Percentiles rank a stretch among this genome's conserved stretches.
These are phyloP conservation scores for Wasmannia auropunctata DNA, from an alignment of 1,140 invertebrate species.

Conservation along the genomic window DNA sequence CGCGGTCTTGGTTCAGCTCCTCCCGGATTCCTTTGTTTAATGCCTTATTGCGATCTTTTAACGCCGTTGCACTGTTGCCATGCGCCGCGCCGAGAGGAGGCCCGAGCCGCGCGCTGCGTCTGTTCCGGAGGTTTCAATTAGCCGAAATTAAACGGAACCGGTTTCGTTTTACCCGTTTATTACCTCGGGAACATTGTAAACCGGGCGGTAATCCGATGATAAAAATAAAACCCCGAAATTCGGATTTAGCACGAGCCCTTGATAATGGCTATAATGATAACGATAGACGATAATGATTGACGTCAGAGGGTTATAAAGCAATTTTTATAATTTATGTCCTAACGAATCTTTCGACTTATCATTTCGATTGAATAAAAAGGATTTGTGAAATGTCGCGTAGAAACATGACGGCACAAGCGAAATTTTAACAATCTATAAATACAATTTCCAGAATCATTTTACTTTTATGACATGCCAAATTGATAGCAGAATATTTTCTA, in stretches of 20 bases:
- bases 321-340: background rate
- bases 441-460: background rate
- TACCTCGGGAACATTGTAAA: constrained; percentile 16
- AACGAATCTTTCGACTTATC: background rate
- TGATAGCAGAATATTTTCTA: background rate
- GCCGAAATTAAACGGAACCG: constrained; percentile 37
- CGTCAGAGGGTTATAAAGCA: background rate
- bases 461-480: background rate
- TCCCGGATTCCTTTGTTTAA: constrained; percentile 83
- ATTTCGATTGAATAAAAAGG: background rate
- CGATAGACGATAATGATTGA: too few species aligned
- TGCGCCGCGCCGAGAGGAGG: constrained; percentile 52
- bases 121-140: constrained; percentile 47
- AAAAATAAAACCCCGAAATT: constrained; percentile 14
- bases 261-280: background rate
- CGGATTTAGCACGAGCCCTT: background rate
- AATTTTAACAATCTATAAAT: background rate
- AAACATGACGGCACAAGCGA: background rate
- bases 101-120: constrained; percentile 15
- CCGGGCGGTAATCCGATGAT: background rate
- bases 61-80: constrained; percentile 74
- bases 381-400: background rate
- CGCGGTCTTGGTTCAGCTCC: constrained; percentile 78
- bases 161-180: constrained; percentile 34
- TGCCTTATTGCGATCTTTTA: constrained; percentile 82